Percentiles rank a stretch among this genome's conserved stretches.
Conservation (phyloP, 2,113 vertebrate genomes). For the Gallinago paraguaiae region DNA sequence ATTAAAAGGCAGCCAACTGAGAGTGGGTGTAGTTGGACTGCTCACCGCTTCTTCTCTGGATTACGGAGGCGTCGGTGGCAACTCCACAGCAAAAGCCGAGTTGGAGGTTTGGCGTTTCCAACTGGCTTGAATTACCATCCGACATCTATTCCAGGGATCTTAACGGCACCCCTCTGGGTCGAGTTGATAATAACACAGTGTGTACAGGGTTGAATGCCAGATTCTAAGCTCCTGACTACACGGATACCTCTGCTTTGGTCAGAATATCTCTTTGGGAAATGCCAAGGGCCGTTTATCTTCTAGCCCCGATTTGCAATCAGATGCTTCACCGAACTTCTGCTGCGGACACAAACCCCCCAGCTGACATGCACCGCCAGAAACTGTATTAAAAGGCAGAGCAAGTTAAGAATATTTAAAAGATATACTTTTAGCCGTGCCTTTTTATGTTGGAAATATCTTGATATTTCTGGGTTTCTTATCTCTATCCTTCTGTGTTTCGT, state of each 20-base stretch:
- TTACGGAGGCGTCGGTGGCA: constrained; percentile 6
- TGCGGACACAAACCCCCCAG: neutral
- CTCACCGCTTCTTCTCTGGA: neutral
- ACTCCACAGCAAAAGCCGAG: neutral
- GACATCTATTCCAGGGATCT: neutral
- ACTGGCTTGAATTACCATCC: neutral
- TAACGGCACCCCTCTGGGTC: neutral
- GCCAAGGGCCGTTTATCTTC: neutral
- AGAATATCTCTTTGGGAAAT: neutral
- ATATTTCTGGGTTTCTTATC: neutral
- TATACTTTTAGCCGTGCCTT: neutral
- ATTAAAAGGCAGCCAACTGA: constrained; percentile 52
- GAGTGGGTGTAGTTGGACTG: constrained; percentile 22
- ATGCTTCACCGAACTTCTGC: neutral
- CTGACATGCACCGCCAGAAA: neutral
- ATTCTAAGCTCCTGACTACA: neutral
- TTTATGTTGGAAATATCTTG: neutral
- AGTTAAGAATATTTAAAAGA: neutral
- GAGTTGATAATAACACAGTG: neutral
- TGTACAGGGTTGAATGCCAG: accelerated
- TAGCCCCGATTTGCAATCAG: accelerated
- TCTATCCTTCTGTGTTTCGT: neutral
- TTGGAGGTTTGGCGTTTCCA: neutral
- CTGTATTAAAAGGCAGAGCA: neutral
- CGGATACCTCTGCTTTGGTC: neutral